A percentile compares a stretch with the other conserved stretches of the same genome.
phyloP scores from a whole-genome alignment of 2,888 invertebrate genomes.

The Erpobdella octoculata region DNA sequence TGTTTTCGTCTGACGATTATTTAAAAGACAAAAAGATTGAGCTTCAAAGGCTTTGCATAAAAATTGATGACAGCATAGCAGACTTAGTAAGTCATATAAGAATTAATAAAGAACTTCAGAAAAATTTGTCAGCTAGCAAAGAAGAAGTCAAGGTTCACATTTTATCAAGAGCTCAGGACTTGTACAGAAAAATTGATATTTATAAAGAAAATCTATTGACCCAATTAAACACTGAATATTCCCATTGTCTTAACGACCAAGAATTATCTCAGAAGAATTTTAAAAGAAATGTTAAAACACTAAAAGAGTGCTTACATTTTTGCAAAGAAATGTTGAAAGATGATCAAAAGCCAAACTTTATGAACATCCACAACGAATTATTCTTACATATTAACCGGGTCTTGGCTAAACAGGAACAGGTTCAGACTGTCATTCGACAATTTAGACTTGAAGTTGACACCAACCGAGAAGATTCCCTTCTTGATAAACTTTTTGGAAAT shows the following conservation, averaged over 20 bases:
- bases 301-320: conserved; percentile 7
- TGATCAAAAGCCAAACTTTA: neutral
- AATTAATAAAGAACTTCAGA: neutral
- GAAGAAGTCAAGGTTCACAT: neutral
- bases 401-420: neutral
- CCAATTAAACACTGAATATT: neutral
- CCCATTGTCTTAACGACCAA: neutral
- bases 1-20: neutral
- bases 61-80: neutral
- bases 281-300: neutral
- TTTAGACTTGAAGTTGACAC: conserved; percentile 11
- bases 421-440: neutral
- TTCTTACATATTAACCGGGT: neutral
- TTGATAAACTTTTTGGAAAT: conserved; percentile 12
- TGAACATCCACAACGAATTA: conserved; percentile 6
- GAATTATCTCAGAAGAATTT: neutral
- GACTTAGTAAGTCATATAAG: neutral
- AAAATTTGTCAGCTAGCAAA: neutral
- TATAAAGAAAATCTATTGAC: neutral
- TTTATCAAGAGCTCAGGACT: neutral
- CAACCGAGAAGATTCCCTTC: neutral
- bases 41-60: neutral
- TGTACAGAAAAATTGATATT: neutral
- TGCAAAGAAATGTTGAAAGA: neutral
- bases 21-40: neutral